Evolutionary conservation across 2,113 vertebrate species (phyloP).

Genomic region (Saccopteryx bilineata): DNA sequence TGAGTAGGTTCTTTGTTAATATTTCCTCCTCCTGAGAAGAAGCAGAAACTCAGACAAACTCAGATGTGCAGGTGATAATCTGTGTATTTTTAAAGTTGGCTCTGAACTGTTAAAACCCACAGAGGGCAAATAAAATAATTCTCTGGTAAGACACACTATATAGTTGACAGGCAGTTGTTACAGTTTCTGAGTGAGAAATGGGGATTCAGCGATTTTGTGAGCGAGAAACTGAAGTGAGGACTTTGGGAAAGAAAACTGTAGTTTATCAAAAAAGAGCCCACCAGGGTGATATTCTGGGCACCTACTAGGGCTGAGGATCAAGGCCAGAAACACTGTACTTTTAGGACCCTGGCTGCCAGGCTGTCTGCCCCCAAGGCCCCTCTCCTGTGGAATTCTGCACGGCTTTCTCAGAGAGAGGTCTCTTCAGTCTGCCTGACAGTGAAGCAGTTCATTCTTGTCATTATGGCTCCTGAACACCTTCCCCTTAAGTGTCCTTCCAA

Average conservation of each 20-base stretch:
- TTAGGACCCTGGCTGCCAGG: rapidly evolving
- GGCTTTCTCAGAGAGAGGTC: rapidly evolving
- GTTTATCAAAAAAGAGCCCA: neutral
- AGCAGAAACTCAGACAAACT: neutral
- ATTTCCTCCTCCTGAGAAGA: neutral
- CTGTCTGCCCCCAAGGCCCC: too few relatives aligned
- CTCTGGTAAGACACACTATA: neutral
- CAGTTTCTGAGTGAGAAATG: neutral
- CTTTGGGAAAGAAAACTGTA: neutral
- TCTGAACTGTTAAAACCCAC: neutral
- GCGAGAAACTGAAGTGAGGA: neutral
- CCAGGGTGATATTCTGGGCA: rapidly evolving
- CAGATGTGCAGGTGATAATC: neutral
- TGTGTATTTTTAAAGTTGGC: neutral
- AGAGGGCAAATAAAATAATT: neutral
- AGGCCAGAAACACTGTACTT: too few relatives aligned
- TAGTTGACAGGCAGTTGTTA: neutral
- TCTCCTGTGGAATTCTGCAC: rapidly evolving
- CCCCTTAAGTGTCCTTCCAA: neutral
- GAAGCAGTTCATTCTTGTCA: neutral
- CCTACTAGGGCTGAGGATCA: neutral
- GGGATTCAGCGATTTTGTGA: neutral
- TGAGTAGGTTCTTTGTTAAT: neutral
- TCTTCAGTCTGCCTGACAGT: neutral
- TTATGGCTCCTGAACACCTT: neutral